Base-by-base conservation (phyloP, 2,797 vertebrate genomes). In the Arrhamphus sclerolepis region DNA sequence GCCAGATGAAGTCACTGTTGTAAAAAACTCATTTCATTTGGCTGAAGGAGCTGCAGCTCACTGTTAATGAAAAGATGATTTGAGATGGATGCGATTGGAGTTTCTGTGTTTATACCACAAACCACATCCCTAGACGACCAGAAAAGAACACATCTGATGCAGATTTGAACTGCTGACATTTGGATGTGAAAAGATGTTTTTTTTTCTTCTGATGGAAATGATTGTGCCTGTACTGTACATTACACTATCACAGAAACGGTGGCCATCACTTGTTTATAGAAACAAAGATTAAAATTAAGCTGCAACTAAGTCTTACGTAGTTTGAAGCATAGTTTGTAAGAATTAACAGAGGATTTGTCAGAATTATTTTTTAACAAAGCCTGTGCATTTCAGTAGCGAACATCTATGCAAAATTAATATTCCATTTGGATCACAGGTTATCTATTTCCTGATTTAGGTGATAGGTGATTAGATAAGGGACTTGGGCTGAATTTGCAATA, bases 1-100 rank as follows among this genome's bases (percentile, higher is more conserved):
- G 46, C 70, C 70, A 62, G 76, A 87, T 91, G 89, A 91, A 84
- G 88, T 91, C 89, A 89, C 75, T 49, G 70, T n/a, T 5, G 43
- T 64, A 65, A 61, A 59, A 62, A 78, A 78, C 72, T 62, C 82
- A 85, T 84, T 84, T 76, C 72, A 70, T 78, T 88, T 81, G 77
- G 82, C 78, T 39, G 53, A 63, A 61, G 40, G 75, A 64, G 56
- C 61, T 7, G 44, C 51, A 70, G 71, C 50, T 73, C 71, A n/a
- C 42, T 41, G 46, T 72, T 76, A 83, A 81, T 63, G 59, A 55
- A 66, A 62, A 75, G 53, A 63, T 40, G 59, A 63, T 70, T 59
- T 43, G 46, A 72, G 70, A 81, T 76, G 70, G 66, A 81, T 70
- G 60, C 6, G 26, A 69, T 65, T 70, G 62, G 43, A 60, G 67